Conservation (phyloP, 2,888 invertebrate species). For the Eugnorisma glareosa region DNA sequence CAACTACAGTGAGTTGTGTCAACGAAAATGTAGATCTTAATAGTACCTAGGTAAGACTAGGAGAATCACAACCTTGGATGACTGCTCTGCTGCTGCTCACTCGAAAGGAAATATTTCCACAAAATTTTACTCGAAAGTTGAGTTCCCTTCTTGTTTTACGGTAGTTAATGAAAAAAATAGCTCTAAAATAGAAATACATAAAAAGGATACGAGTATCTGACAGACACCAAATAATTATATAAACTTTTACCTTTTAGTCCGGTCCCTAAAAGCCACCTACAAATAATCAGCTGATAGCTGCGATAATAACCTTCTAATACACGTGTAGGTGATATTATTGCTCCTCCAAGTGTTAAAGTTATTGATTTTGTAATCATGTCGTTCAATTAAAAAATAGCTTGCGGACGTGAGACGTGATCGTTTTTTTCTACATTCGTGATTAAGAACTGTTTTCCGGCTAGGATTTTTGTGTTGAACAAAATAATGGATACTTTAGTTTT, state of each 20-base stretch:
- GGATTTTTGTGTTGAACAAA: background rate
- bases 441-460: background rate
- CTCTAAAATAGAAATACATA: too few relatives aligned
- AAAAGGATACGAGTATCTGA: background rate
- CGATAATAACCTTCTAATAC: constrained; percentile 12
- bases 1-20: background rate
- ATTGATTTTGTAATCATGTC: constrained; percentile 15
- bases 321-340: constrained; percentile 11
- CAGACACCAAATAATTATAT: background rate
- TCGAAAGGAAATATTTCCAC: background rate
- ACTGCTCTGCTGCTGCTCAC: background rate
- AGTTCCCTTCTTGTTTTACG: background rate
- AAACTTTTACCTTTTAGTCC: background rate
- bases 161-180: background rate
- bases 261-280: background rate
- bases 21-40: background rate
- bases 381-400: background rate
- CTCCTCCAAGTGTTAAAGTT: constrained; percentile 4
- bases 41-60: background rate
- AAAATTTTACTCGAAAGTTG: background rate
- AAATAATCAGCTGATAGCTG: background rate
- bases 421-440: background rate
- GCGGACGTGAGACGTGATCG: background rate
- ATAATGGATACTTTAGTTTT: background rate
- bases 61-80: background rate